These are phyloP conservation scores for Crossocerus cetratus DNA, from an alignment of 2,888 invertebrate species.

Conservation along the genomic window DNA sequence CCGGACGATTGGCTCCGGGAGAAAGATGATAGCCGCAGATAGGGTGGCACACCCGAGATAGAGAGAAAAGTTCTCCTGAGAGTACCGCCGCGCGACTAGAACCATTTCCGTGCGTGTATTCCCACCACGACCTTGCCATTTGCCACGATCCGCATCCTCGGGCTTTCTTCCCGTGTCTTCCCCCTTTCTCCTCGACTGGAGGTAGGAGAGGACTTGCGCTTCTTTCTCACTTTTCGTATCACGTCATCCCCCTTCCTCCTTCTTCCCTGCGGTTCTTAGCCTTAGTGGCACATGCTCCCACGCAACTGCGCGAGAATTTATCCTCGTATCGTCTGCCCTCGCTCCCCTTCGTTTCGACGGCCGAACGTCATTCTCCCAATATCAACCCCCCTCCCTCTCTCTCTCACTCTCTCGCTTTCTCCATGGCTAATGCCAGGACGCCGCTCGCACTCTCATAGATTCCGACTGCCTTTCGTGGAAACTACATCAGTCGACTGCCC, in stretches of 20 bases:
- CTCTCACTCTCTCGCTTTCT: no score
- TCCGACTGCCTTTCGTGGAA: no score
- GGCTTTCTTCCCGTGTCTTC: neutral
- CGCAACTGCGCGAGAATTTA: no score
- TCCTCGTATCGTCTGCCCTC: no score
- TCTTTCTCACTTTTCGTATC: neutral
- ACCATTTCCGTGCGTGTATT: neutral
- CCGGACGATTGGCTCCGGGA: neutral
- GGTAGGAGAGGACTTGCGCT: neutral
- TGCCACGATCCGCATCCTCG: neutral
- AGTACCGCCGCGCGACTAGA: conserved; percentile 3
- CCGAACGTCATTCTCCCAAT: no score
- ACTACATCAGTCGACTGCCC: no score
- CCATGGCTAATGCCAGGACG: no score
- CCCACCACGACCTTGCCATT: no score
- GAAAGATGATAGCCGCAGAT: neutral
- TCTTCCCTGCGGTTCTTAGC: neutral
- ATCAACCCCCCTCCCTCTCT: no score
- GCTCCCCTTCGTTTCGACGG: no score
- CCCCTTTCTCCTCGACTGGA: neutral
- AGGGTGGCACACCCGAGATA: no score
- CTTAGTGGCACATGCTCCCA: neutral
- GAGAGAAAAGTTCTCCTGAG: conserved; percentile 7
- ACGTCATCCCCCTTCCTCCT: neutral
- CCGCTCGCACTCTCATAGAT: no score